These are phyloP conservation scores for Eupithecia pulchellata DNA, from an alignment of 2,888 invertebrate genomes.

Conservation along the genomic window DNA sequence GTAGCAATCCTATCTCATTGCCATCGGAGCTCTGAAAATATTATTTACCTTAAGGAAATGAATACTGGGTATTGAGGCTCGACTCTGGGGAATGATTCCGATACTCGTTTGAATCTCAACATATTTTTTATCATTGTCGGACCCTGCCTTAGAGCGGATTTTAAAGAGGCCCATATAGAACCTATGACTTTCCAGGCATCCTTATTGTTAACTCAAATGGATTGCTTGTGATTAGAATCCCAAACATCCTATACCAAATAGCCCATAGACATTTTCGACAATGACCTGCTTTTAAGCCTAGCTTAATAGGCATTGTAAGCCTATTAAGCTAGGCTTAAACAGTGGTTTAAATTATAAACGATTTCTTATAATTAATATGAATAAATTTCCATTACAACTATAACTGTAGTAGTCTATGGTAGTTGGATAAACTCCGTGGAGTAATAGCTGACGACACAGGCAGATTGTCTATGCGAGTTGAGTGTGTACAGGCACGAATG, in stretches of 20 bases:
- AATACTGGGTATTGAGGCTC: neutral
- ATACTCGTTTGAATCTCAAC: neutral
- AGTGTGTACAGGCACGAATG: too few species aligned
- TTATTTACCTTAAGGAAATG: neutral
- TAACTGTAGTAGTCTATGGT: too few species aligned
- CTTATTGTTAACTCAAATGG: neutral
- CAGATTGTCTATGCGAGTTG: too few species aligned
- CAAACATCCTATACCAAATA: neutral
- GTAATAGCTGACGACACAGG: too few species aligned
- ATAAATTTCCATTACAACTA: too few species aligned
- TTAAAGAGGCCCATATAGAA: neutral
- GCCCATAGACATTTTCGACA: neutral
- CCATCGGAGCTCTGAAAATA: constrained; percentile 42
- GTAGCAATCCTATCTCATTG: constrained; percentile 52
- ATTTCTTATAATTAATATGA: too few species aligned
- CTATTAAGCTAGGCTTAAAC: too few species aligned
- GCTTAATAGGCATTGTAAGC: neutral
- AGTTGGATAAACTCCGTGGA: too few species aligned
- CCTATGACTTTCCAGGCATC: neutral
- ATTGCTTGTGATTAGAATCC: too few species aligned
- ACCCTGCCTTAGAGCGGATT: neutral
- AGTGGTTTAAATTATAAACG: too few species aligned
- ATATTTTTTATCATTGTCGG: too few species aligned
- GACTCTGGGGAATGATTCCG: neutral
- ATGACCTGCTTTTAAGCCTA: neutral